These are phyloP conservation scores for Eupithecia dodoneata DNA, from an alignment of 2,888 invertebrate genomes.

Conservation along the genomic window DNA sequence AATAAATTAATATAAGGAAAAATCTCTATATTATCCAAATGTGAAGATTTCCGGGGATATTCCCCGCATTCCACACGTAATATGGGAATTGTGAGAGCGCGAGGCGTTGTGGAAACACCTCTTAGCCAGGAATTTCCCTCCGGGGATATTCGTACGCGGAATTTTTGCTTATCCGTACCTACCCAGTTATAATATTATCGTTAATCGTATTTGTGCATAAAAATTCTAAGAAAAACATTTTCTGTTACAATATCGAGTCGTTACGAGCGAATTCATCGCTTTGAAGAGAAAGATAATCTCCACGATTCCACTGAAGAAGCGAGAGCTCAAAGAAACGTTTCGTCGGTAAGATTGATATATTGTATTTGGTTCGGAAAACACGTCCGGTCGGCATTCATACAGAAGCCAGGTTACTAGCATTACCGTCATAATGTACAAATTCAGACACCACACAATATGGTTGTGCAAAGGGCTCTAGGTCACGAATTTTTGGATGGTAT, in stretches of 20 bases:
- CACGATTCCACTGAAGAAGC: slow-evolving; percentile 23
- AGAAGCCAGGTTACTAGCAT: background rate
- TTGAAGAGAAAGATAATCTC: slow-evolving; percentile 32
- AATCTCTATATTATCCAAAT: slow-evolving; percentile 55
- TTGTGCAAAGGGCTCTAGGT: background rate
- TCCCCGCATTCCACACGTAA: slow-evolving; percentile 55
- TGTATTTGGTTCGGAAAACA: slow-evolving; percentile 15
- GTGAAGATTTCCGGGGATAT: slow-evolving; percentile 65
- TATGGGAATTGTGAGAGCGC: slow-evolving; percentile 44
- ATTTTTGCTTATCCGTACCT: slow-evolving; percentile 38
- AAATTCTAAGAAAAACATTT: slow-evolving; percentile 6
- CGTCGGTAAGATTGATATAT: slow-evolving; percentile 17
- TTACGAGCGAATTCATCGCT: slow-evolving; percentile 32
- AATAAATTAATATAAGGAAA: slow-evolving; percentile 27
- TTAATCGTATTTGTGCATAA: slow-evolving; percentile 39
- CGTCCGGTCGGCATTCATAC: background rate
- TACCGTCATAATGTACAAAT: background rate
- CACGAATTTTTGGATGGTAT: background rate
- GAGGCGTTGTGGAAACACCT: slow-evolving; percentile 57
- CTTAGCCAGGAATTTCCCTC: slow-evolving; percentile 57
- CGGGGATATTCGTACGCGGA: slow-evolving; percentile 45
- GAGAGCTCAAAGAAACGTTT: slow-evolving; percentile 34
- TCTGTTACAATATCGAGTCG: slow-evolving; percentile 24
- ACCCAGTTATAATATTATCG: slow-evolving; percentile 33
- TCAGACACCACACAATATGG: background rate